phyloP scores from a whole-genome alignment of 2,888 invertebrate species.

The Epiblema foenella region DNA sequence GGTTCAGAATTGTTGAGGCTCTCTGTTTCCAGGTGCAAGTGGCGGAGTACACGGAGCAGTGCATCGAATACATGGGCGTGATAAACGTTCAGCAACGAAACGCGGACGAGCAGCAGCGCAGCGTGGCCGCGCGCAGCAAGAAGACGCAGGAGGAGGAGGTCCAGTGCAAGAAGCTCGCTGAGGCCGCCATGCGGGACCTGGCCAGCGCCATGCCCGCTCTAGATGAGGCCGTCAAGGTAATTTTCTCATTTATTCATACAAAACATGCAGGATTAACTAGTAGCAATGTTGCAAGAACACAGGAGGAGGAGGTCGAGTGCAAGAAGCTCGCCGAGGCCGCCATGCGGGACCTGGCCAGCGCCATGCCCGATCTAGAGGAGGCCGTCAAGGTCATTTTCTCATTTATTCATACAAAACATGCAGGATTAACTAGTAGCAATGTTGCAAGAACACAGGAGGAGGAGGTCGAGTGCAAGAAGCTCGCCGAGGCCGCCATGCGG shows the following conservation, averaged over 20 bases:
- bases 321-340: conserved; percentile 93
- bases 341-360: conserved; percentile 92
- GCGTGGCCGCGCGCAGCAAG: conserved; percentile 88
- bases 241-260: conserved; percentile 80
- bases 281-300: conserved; percentile 92
- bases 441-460: conserved; percentile 92
- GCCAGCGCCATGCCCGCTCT: conserved; percentile 94
- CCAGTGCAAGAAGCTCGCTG: conserved; percentile 92
- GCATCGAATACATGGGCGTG: conserved; percentile 93
- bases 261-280: conserved; percentile 91
- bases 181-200: conserved; percentile 92
- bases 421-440: conserved; percentile 91
- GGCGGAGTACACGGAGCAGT: conserved; percentile 91
- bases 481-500: conserved; percentile 92
- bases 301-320: conserved; percentile 92
- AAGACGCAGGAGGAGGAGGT: conserved; percentile 92
- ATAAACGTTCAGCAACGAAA: conserved; percentile 92
- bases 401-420: conserved; percentile 88
- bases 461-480: conserved; percentile 91
- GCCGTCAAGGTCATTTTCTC: conserved; percentile 84
- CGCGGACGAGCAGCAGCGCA: conserved; percentile 92
- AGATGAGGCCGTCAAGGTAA: conserved; percentile 89
- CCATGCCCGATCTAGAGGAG: conserved; percentile 94
- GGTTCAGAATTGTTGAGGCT: not conserved
- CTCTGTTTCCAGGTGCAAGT: conserved; percentile 83